Conservation (phyloP, 92 coral and sea anemone genomes). For the Epizoanthus scotinus region DNA sequence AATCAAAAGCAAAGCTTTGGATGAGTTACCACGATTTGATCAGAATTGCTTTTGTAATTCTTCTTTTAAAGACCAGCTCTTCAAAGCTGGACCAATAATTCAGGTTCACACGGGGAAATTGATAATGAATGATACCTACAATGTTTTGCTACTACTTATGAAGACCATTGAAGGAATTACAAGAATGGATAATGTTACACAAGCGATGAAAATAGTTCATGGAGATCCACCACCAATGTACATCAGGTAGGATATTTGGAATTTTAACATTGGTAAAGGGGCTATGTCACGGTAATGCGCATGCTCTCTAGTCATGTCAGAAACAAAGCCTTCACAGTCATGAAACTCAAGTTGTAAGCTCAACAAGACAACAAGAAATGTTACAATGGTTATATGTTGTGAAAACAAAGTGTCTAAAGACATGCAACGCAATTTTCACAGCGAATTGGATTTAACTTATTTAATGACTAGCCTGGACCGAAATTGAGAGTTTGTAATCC, state of each 20-base stretch:
- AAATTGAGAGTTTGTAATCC: no score
- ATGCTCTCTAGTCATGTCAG: no score
- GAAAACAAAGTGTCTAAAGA: no score
- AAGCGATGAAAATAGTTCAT: conserved; percentile 51
- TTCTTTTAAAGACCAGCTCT: conserved; percentile 36
- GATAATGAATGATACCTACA: conserved; percentile 36
- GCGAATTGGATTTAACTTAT: no score
- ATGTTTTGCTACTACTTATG: conserved; percentile 41
- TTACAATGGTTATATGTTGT: no score
- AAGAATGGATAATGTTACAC: conserved; percentile 36
- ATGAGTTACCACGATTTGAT: conserved; percentile 25
- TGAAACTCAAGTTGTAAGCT: no score
- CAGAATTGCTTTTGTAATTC: conserved; percentile 44
- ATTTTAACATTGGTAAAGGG: no score
- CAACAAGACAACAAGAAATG: no score
- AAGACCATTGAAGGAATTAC: conserved; percentile 38
- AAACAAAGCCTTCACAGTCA: no score
- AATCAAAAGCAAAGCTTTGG: background rate
- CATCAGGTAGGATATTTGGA: conserved; percentile 31
- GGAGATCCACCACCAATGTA: conserved; percentile 59
- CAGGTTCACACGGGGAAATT: conserved; percentile 45
- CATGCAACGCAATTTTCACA: no score
- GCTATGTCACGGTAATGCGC: no score
- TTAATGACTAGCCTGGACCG: no score
- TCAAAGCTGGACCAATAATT: conserved; percentile 40